Conservation (phyloP, 1,140 invertebrate species). For the Drosophila prosaltans region DNA sequence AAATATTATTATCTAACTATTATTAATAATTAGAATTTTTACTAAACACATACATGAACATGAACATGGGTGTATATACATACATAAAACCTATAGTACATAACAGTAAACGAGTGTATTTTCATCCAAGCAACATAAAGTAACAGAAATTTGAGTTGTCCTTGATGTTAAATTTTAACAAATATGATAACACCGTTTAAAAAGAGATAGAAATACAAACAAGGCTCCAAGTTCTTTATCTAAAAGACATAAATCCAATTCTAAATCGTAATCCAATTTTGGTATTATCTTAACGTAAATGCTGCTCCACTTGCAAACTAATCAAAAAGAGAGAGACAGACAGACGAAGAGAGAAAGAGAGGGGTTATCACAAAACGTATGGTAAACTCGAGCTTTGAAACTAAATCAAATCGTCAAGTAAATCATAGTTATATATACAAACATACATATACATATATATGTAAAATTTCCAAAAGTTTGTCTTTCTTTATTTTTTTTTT, state of each 20-base stretch:
- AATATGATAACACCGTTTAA: background rate
- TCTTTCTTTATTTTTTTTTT: background rate
- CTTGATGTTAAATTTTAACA: background rate
- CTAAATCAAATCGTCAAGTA: background rate
- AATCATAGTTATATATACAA: background rate
- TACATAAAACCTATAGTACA: no score
- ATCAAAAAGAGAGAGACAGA: background rate
- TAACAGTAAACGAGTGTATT: no score
- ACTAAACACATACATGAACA: background rate
- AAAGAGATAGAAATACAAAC: background rate
- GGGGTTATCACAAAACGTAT: background rate
- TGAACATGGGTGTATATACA: background rate
- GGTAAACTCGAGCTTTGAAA: background rate
- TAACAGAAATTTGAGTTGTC: background rate
- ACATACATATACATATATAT: background rate
- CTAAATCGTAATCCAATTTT: background rate
- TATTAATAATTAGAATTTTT: constrained; percentile 10
- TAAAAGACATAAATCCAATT: background rate
- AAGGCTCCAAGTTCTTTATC: background rate
- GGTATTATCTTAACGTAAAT: background rate
- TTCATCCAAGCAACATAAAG: background rate
- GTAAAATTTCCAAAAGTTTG: background rate
- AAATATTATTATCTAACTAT: constrained; percentile 10
- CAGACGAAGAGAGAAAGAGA: background rate
- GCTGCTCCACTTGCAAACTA: constrained; percentile 1